Conservation (phyloP, 2,797 vertebrate genomes). For the Pangasius djambal region DNA sequence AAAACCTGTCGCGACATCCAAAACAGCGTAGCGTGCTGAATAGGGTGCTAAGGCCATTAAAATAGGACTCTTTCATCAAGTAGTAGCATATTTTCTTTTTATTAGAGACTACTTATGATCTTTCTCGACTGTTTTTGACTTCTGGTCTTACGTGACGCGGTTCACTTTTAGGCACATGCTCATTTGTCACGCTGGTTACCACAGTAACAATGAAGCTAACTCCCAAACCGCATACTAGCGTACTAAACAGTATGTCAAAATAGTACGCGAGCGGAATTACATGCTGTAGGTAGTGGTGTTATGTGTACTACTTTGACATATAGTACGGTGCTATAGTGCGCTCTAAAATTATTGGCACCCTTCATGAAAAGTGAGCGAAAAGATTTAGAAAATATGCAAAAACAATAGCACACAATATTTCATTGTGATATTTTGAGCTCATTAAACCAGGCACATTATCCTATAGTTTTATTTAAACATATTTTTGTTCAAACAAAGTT, state of each 20-base stretch:
- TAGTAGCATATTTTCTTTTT: background rate
- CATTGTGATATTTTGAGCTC: background rate
- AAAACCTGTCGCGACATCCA: conserved; percentile 28
- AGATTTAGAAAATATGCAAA: background rate
- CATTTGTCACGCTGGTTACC: background rate
- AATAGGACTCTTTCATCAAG: background rate
- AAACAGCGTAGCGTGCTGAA: background rate
- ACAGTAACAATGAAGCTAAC: background rate
- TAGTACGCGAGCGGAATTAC: background rate
- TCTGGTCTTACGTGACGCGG: background rate
- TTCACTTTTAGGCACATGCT: background rate
- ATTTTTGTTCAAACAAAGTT: background rate
- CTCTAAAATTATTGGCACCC: background rate
- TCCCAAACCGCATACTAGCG: background rate
- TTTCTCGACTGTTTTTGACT: background rate
- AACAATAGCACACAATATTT: background rate
- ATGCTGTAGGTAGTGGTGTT: background rate
- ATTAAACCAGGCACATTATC: background rate
- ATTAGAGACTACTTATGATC: background rate
- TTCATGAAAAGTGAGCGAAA: background rate
- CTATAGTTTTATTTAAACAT: background rate
- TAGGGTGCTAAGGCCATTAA: no score
- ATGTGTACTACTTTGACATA: background rate
- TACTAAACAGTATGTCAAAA: background rate
- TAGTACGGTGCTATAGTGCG: background rate